These are phyloP conservation scores for Strigamia transsilvanica DNA, from an alignment of 2,888 invertebrate genomes.

Conservation along the genomic window DNA sequence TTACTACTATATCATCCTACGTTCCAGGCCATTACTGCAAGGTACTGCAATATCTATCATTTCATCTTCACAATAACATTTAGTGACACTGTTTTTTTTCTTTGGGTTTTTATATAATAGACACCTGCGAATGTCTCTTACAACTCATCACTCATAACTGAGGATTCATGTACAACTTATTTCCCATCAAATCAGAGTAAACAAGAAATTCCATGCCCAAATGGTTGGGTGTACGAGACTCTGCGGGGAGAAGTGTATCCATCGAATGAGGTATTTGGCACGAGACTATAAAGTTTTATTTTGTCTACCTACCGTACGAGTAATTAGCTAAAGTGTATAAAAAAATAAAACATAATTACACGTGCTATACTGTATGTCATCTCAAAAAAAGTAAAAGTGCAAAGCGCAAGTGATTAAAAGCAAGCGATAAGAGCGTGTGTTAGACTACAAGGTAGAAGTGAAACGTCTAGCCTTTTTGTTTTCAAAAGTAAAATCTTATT, in stretches of 20 bases:
- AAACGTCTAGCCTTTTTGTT: too few relatives aligned
- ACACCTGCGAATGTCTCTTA: neutral
- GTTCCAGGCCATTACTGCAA: neutral
- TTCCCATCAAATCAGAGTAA: neutral
- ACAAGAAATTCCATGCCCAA: neutral
- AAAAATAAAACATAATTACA: too few relatives aligned
- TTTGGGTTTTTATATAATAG: neutral
- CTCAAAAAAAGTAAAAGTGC: too few relatives aligned
- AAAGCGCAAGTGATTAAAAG: too few relatives aligned
- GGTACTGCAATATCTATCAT: neutral
- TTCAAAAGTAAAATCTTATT: too few relatives aligned
- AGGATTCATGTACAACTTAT: neutral
- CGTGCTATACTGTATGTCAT: too few relatives aligned
- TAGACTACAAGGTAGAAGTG: too few relatives aligned
- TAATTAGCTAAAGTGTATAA: too few relatives aligned
- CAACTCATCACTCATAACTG: neutral
- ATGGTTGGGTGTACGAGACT: neutral
- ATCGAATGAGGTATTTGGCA: neutral
- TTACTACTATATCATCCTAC: neutral
- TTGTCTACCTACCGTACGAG: too few relatives aligned
- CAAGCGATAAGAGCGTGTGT: too few relatives aligned
- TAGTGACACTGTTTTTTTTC: too few relatives aligned
- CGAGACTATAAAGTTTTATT: too few relatives aligned
- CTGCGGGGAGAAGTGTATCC: constrained; percentile 19
- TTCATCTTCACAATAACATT: neutral